Conservation (phyloP, 2,797 vertebrate species). For the Petrocephalus sullivani region DNA sequence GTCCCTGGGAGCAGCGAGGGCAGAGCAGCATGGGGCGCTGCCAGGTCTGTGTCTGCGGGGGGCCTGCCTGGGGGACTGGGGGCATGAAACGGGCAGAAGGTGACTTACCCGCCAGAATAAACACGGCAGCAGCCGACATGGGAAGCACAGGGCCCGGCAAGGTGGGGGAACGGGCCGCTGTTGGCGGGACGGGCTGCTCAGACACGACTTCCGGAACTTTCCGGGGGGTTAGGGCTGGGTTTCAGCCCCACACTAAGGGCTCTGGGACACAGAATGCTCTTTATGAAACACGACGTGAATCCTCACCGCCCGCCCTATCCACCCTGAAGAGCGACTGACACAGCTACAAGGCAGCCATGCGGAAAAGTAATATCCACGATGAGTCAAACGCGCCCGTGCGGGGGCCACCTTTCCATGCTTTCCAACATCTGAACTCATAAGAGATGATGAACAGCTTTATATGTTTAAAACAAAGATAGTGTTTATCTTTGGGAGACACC, state of each 20-base stretch:
- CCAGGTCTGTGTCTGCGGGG: background rate
- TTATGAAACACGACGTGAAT: background rate
- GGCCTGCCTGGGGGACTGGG: slow-evolving; percentile 35
- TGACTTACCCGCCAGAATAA: slow-evolving; percentile 46
- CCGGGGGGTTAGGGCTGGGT: background rate
- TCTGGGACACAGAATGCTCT: background rate
- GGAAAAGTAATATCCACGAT: background rate
- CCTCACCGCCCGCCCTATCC: background rate
- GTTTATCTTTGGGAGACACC: background rate
- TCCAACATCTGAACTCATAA: background rate
- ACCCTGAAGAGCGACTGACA: background rate
- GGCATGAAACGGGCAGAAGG: slow-evolving; percentile 41
- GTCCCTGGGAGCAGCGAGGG: background rate
- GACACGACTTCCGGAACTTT: background rate
- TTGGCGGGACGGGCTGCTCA: background rate
- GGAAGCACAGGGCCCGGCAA: slow-evolving; percentile 19
- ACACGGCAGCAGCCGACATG: slow-evolving; percentile 10
- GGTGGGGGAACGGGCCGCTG: slow-evolving; percentile 1
- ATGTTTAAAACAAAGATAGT: background rate
- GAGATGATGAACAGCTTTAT: background rate
- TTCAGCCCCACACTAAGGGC: background rate
- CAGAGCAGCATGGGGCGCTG: background rate
- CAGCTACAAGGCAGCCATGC: background rate
- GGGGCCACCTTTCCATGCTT: background rate
- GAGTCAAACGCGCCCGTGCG: background rate